phyloP scores from a whole-genome alignment of 1,140 invertebrate species.

The Mesaphorura yosii region DNA sequence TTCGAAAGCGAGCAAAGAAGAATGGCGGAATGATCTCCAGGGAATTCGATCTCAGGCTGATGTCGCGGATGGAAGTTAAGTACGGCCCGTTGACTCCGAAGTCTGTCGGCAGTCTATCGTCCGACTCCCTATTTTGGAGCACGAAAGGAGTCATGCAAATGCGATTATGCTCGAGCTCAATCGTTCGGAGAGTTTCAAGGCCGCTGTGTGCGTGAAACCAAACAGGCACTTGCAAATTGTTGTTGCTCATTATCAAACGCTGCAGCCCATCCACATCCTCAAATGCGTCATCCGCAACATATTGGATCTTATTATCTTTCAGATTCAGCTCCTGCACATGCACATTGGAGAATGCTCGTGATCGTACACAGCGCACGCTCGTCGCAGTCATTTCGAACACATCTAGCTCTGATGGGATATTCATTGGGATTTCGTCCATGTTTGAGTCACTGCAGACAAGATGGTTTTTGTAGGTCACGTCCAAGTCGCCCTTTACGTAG shows the following conservation, averaged over 20 bases:
- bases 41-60: neutral
- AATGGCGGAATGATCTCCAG: neutral
- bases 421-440: no score
- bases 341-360: neutral
- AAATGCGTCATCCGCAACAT: constrained; percentile 6
- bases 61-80: no score
- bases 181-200: no score
- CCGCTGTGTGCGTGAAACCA: neutral
- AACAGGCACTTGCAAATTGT: neutral
- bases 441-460: no score
- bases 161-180: no score
- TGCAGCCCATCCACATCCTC: neutral
- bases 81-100: neutral
- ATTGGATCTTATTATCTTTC: constrained; percentile 2
- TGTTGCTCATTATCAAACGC: neutral
- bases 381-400: constrained; percentile 9
- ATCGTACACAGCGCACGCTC: neutral
- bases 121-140: neutral
- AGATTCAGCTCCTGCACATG: neutral
- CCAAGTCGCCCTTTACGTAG: no score
- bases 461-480: no score
- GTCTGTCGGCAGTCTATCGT: neutral
- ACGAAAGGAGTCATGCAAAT: neutral
- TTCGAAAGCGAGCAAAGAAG: neutral
- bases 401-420: constrained; percentile 6